Percentiles rank a stretch among this genome's conserved stretches.
Conservation (phyloP, 92 coral and sea anemone genomes). For the Epizoanthus scotinus region DNA sequence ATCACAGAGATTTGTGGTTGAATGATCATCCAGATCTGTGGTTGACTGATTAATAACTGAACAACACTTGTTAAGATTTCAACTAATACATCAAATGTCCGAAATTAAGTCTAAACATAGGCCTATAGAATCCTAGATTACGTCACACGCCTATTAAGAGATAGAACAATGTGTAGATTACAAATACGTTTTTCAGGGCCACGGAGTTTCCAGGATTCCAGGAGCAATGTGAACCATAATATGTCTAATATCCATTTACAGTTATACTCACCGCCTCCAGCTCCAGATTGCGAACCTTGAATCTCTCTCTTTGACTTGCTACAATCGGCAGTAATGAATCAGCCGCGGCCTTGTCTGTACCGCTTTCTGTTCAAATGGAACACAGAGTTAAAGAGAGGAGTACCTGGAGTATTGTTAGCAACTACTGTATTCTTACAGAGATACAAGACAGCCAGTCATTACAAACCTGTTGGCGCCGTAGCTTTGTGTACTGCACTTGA, state of each 20-base stretch:
- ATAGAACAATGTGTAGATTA: too few species aligned
- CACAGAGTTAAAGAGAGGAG: not conserved
- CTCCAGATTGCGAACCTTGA: conserved; percentile 90
- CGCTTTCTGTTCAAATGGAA: conserved; percentile 18
- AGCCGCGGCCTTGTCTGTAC: conserved; percentile 60
- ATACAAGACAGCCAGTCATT: not conserved
- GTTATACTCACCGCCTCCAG: conserved; percentile 94
- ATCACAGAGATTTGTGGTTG: too few species aligned
- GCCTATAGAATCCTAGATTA: too few species aligned
- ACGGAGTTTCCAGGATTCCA: too few species aligned
- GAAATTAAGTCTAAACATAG: too few species aligned
- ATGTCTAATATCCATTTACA: not conserved
- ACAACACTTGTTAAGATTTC: too few species aligned
- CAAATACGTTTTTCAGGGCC: too few species aligned
- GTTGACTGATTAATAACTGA: too few species aligned
- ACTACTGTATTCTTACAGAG: not conserved
- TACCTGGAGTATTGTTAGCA: not conserved
- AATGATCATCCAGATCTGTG: too few species aligned
- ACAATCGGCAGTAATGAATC: conserved; percentile 93
- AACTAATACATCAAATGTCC: too few species aligned
- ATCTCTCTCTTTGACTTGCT: conserved; percentile 96
- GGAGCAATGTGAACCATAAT: too few species aligned
- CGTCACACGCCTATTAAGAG: too few species aligned
- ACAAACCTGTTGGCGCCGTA: conserved; percentile 66
- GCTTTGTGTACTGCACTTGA: conserved; percentile 85